phyloP scores from a whole-genome alignment of 1,140 invertebrate genomes.

The Idris sp. region DNA sequence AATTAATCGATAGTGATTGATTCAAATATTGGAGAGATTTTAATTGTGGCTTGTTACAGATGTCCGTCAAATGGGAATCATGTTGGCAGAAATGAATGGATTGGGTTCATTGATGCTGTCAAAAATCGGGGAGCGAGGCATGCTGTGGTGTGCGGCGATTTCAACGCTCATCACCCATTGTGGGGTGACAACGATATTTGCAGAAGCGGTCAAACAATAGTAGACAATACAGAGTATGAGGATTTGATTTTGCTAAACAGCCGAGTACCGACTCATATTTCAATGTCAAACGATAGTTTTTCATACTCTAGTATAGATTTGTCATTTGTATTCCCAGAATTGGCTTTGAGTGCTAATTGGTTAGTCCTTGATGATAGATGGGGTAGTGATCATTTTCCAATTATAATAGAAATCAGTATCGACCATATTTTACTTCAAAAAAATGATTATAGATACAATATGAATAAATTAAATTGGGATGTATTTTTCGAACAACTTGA shows the following conservation, averaged over 20 bases:
- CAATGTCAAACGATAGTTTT: background rate
- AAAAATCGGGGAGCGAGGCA: background rate
- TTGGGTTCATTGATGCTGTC: constrained; percentile 9
- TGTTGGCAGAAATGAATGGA: constrained; percentile 10
- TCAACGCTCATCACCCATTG: constrained; percentile 28
- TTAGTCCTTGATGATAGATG: constrained; percentile 29
- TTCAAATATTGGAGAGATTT: constrained; percentile 8
- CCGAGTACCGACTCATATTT: constrained; percentile 3
- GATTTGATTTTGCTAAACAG: constrained; percentile 19
- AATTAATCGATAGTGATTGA: constrained; percentile 8
- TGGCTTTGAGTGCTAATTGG: constrained; percentile 18
- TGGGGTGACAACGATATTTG: constrained; percentile 20
- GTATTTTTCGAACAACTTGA: background rate
- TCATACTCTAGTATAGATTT: constrained; percentile 38
- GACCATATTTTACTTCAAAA: constrained; percentile 1
- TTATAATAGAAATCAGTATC: constrained; percentile 29
- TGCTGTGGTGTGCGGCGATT: constrained; percentile 20
- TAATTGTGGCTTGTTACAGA: constrained; percentile 25
- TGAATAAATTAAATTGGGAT: constrained; percentile 18
- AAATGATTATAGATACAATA: constrained; percentile 18
- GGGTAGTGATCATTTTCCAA: constrained; percentile 50
- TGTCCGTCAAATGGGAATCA: background rate
- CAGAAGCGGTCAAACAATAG: constrained; percentile 16
- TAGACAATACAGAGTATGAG: constrained; percentile 2
- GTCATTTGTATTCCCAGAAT: constrained; percentile 18